Conservation (phyloP, 2,888 invertebrate genomes). For the Bombyx huttoni region DNA sequence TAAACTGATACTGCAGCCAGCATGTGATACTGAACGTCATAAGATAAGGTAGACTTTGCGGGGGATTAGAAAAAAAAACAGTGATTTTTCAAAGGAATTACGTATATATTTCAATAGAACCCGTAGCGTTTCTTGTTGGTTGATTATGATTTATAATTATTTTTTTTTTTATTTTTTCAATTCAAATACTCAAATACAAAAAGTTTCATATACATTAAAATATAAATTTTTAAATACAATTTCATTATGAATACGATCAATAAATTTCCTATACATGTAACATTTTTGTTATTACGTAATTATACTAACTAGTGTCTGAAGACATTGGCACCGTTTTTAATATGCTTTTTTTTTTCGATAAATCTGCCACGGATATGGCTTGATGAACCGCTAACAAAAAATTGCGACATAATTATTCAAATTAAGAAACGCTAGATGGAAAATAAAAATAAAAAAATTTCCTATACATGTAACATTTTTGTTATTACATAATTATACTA, state of each 20-base stretch:
- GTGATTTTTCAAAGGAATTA: slow-evolving; percentile 54
- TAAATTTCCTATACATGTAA: too few relatives aligned
- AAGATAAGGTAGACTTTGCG: not conserved
- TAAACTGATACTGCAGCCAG: not conserved
- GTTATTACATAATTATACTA: too few relatives aligned
- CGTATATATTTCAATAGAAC: slow-evolving; percentile 55
- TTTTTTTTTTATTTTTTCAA: slow-evolving; percentile 42
- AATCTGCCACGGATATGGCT: too few relatives aligned
- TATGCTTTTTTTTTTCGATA: slow-evolving; percentile 3
- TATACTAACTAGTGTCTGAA: slow-evolving; percentile 22
- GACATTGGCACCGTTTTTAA: slow-evolving; percentile 55
- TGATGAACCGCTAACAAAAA: not conserved
- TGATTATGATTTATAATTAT: slow-evolving; percentile 61
- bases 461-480: too few relatives aligned
- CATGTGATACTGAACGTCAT: not conserved
- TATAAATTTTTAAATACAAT: slow-evolving; percentile 28
- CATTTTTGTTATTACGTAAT: slow-evolving; percentile 12
- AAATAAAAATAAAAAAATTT: slow-evolving; percentile 16
- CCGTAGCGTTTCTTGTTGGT: slow-evolving; percentile 68
- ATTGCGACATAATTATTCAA: slow-evolving; percentile 2
- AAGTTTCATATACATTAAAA: slow-evolving; percentile 16
- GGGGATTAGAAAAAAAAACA: not conserved
- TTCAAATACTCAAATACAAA: slow-evolving; percentile 1
- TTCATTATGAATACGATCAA: slow-evolving; percentile 4
- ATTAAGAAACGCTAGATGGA: slow-evolving; percentile 42